Evolutionary conservation across 2,113 vertebrate genomes (phyloP).

Genomic region (Chinchilla lanigera): DNA sequence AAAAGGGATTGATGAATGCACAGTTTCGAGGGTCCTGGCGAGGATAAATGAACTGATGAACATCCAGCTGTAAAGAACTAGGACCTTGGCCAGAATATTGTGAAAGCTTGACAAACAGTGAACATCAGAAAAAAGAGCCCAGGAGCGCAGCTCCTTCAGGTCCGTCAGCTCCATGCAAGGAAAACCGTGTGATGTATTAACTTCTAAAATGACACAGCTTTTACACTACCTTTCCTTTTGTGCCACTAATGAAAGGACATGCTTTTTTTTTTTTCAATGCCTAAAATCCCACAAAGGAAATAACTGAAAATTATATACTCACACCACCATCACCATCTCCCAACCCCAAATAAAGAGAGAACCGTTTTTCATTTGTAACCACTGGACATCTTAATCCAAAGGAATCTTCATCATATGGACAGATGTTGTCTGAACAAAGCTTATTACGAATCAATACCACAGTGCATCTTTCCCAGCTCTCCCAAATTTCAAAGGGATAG

Average conservation of each 20-base stretch:
- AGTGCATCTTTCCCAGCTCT: constrained; percentile 65
- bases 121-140: not conserved
- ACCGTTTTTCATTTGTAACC: constrained; percentile 70
- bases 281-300: constrained; percentile 72
- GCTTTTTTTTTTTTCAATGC: constrained; percentile 55
- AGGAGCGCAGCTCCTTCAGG: not conserved
- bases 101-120: not conserved
- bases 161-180: not conserved
- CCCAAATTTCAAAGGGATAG: constrained; percentile 75
- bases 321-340: not conserved
- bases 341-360: constrained; percentile 43
- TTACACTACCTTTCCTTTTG: constrained; percentile 61
- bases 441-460: constrained; percentile 65
- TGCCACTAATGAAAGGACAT: constrained; percentile 73
- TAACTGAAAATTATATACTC: constrained; percentile 66
- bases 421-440: constrained; percentile 69
- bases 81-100: not conserved
- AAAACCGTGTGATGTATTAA: constrained; percentile 29
- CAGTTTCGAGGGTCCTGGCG: not conserved
- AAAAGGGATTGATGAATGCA: not conserved
- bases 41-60: not conserved
- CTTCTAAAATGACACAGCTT: not conserved
- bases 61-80: not conserved
- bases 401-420: constrained; percentile 54
- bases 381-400: constrained; percentile 71